Evolutionary conservation across 2,888 invertebrate species (phyloP), one percentile per base, ranked within the genome.

Genomic region (Dorcus hopei): DNA sequence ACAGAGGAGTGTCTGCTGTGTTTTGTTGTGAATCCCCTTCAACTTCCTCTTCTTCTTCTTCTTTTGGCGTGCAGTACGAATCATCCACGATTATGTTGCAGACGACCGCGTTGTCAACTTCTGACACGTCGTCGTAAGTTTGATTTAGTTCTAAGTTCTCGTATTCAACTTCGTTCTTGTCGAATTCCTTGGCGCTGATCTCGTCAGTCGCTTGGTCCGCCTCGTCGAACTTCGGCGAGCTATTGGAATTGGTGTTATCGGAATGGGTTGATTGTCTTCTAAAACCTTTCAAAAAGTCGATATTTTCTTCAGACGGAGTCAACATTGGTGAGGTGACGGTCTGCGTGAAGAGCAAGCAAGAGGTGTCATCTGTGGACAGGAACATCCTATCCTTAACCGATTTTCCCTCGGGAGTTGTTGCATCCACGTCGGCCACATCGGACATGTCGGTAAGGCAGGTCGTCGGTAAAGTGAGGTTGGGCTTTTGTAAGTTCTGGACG

Each of bases 311-410:
- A 16, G 76, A 76, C 7, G 79, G 79, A 14, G 79, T 79, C 49
- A 79, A 59, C 78, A 79, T 79, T 3, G 79, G 79, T 1, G 77
- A 77, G 11, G 78, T 79, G 14, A 79, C 77, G 1, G 79, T 79
- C 69, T 79, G 79, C 1, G 79, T 79, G 61, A 79, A 79, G 6
- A 79, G 69, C 33, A 79, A 61, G 58, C 76, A 75, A 3, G 78
- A 74, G 0, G 74, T 71, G 42, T 74, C 76, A 55, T 79, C 79
- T 2, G 77, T 75, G 9, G 74, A 74, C 39, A 79, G 61, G 9
- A 79, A 70, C 78, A 79, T 78, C 8, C 77, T 64, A 57, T 78
- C 76, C 68, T 77, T 78, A 3, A 70, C 75, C 0, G 75, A 75
- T 54, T 68, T 70, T 3, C 49, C 33, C 11, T 71, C 66, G 16